A percentile compares a stretch with the other conserved stretches of the same genome.
Conservation (phyloP, 2,888 invertebrate species). For the Sinohyriopsis cumingii region DNA sequence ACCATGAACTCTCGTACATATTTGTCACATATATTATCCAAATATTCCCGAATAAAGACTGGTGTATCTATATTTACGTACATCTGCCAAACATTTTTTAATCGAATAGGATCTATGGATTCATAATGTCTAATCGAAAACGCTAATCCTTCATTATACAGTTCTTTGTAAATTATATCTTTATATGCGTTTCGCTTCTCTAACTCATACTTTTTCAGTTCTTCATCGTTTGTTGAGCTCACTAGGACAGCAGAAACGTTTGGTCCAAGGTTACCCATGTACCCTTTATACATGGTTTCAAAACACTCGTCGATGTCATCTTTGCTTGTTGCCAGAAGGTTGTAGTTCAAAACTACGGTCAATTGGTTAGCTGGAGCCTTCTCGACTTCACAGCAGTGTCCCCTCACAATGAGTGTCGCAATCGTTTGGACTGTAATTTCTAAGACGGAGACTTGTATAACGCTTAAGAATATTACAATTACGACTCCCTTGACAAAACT, state of each 20-base stretch:
- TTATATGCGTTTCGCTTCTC: slow-evolving; percentile 54
- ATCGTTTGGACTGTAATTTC: slow-evolving; percentile 60
- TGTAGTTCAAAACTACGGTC: slow-evolving; percentile 55
- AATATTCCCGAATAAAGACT: slow-evolving; percentile 54
- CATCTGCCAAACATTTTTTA: slow-evolving; percentile 55
- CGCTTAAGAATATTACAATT: slow-evolving; percentile 50
- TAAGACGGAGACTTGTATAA: slow-evolving; percentile 58
- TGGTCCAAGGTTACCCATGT: slow-evolving; percentile 57
- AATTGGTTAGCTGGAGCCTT: slow-evolving; percentile 43
- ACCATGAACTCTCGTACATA: slow-evolving; percentile 61
- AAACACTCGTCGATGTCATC: slow-evolving; percentile 62
- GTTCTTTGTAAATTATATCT: slow-evolving; percentile 52
- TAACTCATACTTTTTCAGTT: slow-evolving; percentile 51
- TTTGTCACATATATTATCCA: slow-evolving; percentile 57
- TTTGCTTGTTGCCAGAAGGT: slow-evolving; percentile 51
- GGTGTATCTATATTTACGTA: slow-evolving; percentile 48
- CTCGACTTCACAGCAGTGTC: slow-evolving; percentile 37
- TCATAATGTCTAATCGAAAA: slow-evolving; percentile 48
- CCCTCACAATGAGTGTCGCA: slow-evolving; percentile 52
- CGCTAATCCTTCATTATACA: slow-evolving; percentile 55
- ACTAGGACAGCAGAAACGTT: slow-evolving; percentile 59
- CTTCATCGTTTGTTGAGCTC: slow-evolving; percentile 54
- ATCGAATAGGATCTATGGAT: slow-evolving; percentile 45
- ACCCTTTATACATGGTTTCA: slow-evolving; percentile 62
- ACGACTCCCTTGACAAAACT: slow-evolving; percentile 54